Conservation (phyloP, 1,140 invertebrate species). For the Ditylenchus dipsaci region DNA sequence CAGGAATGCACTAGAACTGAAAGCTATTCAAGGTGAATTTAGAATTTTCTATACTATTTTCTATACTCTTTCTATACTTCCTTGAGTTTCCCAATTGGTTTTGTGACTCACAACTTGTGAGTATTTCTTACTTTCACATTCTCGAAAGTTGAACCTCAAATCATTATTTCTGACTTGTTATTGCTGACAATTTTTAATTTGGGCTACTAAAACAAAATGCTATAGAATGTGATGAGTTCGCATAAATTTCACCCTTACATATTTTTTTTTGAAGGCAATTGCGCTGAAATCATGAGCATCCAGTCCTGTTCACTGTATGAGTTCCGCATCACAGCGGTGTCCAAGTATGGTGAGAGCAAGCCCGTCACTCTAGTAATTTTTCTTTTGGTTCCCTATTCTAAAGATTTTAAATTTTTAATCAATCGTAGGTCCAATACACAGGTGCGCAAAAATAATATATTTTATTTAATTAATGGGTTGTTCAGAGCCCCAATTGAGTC, state of each 20-base stretch:
- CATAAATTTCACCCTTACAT: too few species aligned
- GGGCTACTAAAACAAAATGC: constrained; percentile 9
- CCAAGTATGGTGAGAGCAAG: constrained; percentile 55
- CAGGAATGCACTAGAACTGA: constrained; percentile 46
- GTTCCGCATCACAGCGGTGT: constrained; percentile 56
- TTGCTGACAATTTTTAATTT: not conserved
- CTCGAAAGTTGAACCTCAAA: too few species aligned
- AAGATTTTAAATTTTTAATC: too few species aligned
- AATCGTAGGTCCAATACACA: constrained; percentile 48
- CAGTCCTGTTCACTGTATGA: constrained; percentile 56
- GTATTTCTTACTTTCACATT: too few species aligned
- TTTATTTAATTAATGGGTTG: not conserved
- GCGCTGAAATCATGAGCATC: constrained; percentile 54
- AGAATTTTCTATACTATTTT: too few species aligned
- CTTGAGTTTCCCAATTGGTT: too few species aligned
- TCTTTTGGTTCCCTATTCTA: too few species aligned
- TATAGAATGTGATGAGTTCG: too few species aligned
- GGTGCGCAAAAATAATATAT: constrained; percentile 16
- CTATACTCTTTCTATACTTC: not conserved
- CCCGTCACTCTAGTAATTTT: constrained; percentile 39
- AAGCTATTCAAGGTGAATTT: constrained; percentile 40
- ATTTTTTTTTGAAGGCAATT: constrained; percentile 17
- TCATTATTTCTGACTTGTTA: too few species aligned
- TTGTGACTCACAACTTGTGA: too few species aligned
- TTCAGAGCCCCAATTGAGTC: constrained; percentile 54